Conservation (phyloP, 2,888 invertebrate species). For the Alsophila aescularia region DNA sequence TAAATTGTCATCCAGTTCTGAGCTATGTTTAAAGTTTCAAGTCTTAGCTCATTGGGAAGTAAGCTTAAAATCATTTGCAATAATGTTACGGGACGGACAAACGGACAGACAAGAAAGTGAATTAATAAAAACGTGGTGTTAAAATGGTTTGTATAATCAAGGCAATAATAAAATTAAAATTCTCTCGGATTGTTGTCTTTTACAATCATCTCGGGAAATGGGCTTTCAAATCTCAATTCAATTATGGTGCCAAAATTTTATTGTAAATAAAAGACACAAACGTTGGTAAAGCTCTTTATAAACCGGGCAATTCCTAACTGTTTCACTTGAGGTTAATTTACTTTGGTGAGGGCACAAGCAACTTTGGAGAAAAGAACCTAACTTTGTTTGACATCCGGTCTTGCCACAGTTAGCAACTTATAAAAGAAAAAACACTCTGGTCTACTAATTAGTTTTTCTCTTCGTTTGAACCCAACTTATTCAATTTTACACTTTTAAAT, state of each 20-base stretch:
- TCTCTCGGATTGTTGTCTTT: not conserved
- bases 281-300: slow-evolving; percentile 9
- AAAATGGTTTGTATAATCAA: no score
- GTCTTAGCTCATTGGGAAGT: no score
- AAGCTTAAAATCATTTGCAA: no score
- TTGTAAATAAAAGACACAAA: slow-evolving; percentile 8
- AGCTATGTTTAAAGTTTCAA: no score
- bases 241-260: slow-evolving; percentile 9
- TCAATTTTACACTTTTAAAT: not conserved
- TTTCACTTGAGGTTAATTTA: slow-evolving; percentile 24
- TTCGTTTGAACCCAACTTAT: slow-evolving; percentile 1
- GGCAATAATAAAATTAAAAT: not conserved
- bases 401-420: slow-evolving; percentile 5
- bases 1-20: no score
- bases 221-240: not conserved
- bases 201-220: not conserved
- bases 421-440: not conserved
- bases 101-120: no score
- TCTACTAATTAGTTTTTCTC: slow-evolving; percentile 8
- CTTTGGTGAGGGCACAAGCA: slow-evolving; percentile 12
- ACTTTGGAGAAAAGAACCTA: slow-evolving; percentile 1
- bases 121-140: no score
- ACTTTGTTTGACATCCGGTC: slow-evolving; percentile 10
- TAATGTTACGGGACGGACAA: no score
- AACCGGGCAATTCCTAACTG: slow-evolving; percentile 11